Conservation (phyloP, 2,888 invertebrate genomes). For the Trileptium ribeirensis region DNA sequence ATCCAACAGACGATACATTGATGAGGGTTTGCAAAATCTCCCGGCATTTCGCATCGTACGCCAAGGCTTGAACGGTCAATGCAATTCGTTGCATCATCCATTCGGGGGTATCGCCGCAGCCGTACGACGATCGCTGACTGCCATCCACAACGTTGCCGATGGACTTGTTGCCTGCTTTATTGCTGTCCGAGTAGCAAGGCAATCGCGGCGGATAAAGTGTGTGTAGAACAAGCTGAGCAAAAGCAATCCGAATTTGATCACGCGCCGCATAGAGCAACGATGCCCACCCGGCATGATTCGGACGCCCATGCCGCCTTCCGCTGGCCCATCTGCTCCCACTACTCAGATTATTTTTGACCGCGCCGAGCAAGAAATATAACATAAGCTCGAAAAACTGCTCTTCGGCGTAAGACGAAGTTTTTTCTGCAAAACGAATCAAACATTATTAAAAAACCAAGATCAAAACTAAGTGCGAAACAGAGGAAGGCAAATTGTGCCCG, state of each 20-base stretch:
- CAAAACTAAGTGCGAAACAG: no score
- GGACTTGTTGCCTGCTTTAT: neutral
- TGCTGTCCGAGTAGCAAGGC: neutral
- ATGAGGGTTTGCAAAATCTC: neutral
- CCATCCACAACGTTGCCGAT: no score
- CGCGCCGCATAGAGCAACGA: neutral
- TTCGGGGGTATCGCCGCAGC: neutral
- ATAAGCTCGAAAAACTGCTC: neutral
- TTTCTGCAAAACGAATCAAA: neutral
- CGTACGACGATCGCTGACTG: neutral
- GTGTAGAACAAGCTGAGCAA: neutral
- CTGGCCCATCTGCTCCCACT: neutral
- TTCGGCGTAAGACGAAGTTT: neutral
- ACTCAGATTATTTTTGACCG: neutral
- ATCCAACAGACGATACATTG: neutral
- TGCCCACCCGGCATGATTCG: neutral
- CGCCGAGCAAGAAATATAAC: neutral
- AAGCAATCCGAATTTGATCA: neutral
- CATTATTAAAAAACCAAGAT: no score
- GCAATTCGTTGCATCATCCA: neutral
- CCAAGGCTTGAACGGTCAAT: neutral
- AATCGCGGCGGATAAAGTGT: neutral
- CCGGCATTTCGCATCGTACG: neutral
- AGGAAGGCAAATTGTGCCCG: no score
- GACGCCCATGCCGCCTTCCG: neutral